A percentile compares a stretch with the other conserved stretches of the same genome.
These are phyloP conservation scores for Trididemnum clinides DNA, from an alignment of 23 tunicate genomes.

Conservation along the genomic window DNA sequence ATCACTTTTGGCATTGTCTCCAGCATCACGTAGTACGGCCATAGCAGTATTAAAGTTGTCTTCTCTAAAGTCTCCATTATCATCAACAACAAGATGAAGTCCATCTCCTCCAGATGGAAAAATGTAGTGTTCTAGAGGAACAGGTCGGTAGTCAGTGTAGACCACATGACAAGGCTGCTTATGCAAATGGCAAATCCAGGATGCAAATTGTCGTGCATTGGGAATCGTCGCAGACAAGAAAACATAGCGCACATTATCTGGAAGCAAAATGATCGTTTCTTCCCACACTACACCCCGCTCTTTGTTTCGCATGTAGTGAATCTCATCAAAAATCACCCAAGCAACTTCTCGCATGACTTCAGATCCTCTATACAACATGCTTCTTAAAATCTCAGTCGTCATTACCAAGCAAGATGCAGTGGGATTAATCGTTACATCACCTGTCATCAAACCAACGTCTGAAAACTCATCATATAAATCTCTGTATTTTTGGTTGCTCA, in stretches of 20 bases:
- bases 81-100: constrained; percentile 89
- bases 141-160: constrained; percentile 94
- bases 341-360: constrained; percentile 96
- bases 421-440: constrained; percentile 95
- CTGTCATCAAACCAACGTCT: constrained; percentile 97
- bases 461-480: constrained; percentile 87
- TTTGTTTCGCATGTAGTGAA: constrained; percentile 97
- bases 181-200: constrained; percentile 96
- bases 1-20: constrained; percentile 86
- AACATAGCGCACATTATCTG: constrained; percentile 95
- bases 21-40: constrained; percentile 82
- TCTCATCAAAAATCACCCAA: constrained; percentile 97
- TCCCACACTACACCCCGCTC: constrained; percentile 98
- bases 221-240: constrained; percentile 95
- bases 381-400: constrained; percentile 96
- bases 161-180: constrained; percentile 98
- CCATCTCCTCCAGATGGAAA: constrained; percentile 98
- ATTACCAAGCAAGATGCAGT: constrained; percentile 94
- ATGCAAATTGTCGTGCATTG: constrained; percentile 93
- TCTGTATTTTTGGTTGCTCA: constrained; percentile 89
- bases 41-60: constrained; percentile 89
- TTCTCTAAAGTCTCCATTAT: constrained; percentile 82
- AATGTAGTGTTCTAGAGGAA: constrained; percentile 92
- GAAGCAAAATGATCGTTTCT: constrained; percentile 91
- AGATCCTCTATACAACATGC: constrained; percentile 92